Percentiles rank a stretch among this genome's conserved stretches.
phyloP scores from a whole-genome alignment of 2,797 vertebrate species.

The Smutsia temminckii region DNA sequence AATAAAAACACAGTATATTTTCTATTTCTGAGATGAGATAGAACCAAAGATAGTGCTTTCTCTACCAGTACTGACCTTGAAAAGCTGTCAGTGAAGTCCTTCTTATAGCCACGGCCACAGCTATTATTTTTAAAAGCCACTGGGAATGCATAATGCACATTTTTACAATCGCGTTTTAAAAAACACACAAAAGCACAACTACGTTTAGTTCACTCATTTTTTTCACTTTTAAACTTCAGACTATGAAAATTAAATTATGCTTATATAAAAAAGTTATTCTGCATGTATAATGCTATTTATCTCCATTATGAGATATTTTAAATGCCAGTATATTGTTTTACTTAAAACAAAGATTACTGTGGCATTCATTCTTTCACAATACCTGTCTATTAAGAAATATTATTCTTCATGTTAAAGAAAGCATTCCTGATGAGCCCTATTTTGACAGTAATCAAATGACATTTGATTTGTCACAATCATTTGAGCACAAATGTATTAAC shows the following conservation, averaged over 20 bases:
- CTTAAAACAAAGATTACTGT: background rate
- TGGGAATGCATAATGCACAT: background rate
- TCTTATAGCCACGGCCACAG: background rate
- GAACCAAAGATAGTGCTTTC: background rate
- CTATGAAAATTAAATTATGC: background rate
- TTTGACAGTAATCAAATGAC: background rate
- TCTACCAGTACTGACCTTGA: background rate
- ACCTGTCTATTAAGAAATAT: background rate
- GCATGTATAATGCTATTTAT: background rate
- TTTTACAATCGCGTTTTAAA: background rate
- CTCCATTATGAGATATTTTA: background rate
- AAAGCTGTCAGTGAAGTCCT: background rate
- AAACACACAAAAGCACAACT: background rate
- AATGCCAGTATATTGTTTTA: background rate
- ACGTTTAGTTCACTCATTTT: background rate
- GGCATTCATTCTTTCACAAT: background rate
- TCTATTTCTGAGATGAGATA: background rate
- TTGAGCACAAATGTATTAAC: background rate
- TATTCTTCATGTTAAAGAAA: background rate
- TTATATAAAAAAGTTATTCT: background rate
- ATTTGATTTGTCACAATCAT: background rate
- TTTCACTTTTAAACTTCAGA: background rate
- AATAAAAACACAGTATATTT: background rate
- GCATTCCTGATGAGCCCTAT: background rate
- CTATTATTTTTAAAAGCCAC: background rate